A percentile compares a stretch with the other conserved stretches of the same genome.
Evolutionary conservation across 2,888 invertebrate species (phyloP).

Genomic region (Andricus curvator): DNA sequence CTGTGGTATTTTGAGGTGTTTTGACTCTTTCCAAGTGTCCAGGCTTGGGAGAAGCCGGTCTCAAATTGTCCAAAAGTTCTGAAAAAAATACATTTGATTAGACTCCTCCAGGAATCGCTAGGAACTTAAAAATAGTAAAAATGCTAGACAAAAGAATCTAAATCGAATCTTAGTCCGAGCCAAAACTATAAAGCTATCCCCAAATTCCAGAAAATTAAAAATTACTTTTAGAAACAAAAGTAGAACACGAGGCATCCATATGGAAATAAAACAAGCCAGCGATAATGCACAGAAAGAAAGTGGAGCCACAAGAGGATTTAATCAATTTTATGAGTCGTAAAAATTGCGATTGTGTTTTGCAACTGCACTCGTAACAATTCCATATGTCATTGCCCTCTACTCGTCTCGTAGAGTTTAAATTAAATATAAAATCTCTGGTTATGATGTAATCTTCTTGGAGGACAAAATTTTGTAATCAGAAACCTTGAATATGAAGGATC

Average conservation of each 20-base stretch:
- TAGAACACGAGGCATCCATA: neutral
- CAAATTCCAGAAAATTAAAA: neutral
- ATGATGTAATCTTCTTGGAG: neutral
- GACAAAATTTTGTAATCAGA: neutral
- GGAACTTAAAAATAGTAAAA: too few species aligned
- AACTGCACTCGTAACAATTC: conserved; percentile 11
- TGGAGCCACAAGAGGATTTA: neutral
- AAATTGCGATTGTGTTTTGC: conserved; percentile 12
- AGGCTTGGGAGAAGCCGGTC: conserved; percentile 91
- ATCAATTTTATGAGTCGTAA: conserved; percentile 30
- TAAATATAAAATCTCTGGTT: neutral
- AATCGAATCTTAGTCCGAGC: too few species aligned
- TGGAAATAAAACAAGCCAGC: neutral
- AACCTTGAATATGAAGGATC: neutral
- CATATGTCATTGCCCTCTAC: neutral
- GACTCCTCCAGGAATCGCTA: neutral
- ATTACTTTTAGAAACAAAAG: neutral
- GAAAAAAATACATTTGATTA: conserved; percentile 56
- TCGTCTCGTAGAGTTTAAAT: conserved; percentile 15
- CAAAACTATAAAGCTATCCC: neutral
- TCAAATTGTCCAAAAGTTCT: conserved; percentile 91
- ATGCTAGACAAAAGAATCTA: too few species aligned
- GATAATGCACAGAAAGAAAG: neutral
- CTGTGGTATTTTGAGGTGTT: conserved; percentile 79
- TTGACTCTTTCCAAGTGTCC: conserved; percentile 85